Base-by-base conservation (phyloP, 2,888 invertebrate species). In the Aradus depressus region DNA sequence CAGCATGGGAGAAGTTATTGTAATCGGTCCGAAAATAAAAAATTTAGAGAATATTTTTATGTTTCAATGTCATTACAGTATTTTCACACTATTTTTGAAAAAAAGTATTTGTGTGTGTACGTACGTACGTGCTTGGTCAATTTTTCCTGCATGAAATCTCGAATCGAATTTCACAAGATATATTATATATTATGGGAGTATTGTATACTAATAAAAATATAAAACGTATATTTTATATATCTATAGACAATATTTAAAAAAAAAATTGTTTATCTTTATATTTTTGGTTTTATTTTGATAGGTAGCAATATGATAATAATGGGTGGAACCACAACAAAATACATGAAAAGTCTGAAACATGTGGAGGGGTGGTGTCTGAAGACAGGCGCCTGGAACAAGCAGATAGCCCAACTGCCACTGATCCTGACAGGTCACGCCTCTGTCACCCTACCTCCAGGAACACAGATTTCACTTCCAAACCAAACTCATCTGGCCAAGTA, bases 281-380 rank as follows among this genome's bases (percentile, higher is more conserved):
- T 23, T n/a, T n/a, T n/a, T n/a, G n/a, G n/a, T n/a, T n/a, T 10
- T 37, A n/a, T 6, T 37, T 31, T 44, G 34, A 19, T 31, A 51
- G 52, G 53, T 19, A 51, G 51, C 18, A 19, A 51, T 32, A 54
- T 55, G 55, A 23, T 51, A 4, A 19, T 55, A 5, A 35, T 55
- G 18, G 55, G 55, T 12, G 55, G 55, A 6, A 47, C 53, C 6
- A 51, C 53, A 3, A 55, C 55, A 1, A 50, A 49, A 14, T 41
- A 45, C n/a, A 47, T 50, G 47, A 50, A 51, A 43, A 47, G 50
- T 12, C 38, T 55, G 14, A 52, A 14, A 18, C 39, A 43, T 21
- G 52, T 55, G 4, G 55, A 55, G 34, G 39, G 44, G 14, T 50
- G 52, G 32, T 55, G 52, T 25, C 42, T 55, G 21, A 45, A 44